Base-by-base conservation (phyloP, 2,113 vertebrate species). In the Accipiter virgatus region DNA sequence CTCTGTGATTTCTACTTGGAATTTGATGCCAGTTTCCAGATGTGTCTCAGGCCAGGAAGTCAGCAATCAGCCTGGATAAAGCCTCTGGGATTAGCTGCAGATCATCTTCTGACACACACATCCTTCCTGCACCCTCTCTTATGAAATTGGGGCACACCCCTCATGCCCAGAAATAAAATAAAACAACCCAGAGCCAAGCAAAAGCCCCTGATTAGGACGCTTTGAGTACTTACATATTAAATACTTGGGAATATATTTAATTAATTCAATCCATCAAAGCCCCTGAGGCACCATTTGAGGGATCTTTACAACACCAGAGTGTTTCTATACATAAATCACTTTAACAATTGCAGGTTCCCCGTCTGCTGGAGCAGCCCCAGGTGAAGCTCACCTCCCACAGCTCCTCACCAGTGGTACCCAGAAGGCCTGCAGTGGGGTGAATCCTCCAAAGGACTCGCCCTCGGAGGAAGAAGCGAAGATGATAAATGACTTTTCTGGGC, bases 11-110 rank as follows among this genome's bases (percentile, higher is more conserved):
- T 86, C 94, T 93, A 19, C 89, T 90, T 63, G 81, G 93, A 91
- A 96, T 88, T 70, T 61, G 91, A 86, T 98, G 95, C 92, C 92
- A 95, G 95, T 88, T 95, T 93, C 92, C 90, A 79, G 77, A 93
- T 56, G 85, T 95, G 96, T 96, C 95, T 93, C 91, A 67, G 81
- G 85, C 92, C 98, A 98, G 98, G 98, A 98, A 97, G 97, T 95
- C 98, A 98, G 98, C 98, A 98, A 98, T 98, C 98, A 97, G 97
- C 96, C 96, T 97, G 98, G 97, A 98, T 97, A 98, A 93, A 95
- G 77, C 86, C 93, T 78, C 55, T 43, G 74, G 83, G 94, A 90
- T 92, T 95, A 94, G 94, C 93, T 95, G 88, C 75, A 90, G 88
- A 92, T 80, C 90, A 94, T 81, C 79, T 59, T 97, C 74, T 91